Base-by-base conservation (phyloP, 2,797 vertebrate species). In the Fringilla coelebs region DNA sequence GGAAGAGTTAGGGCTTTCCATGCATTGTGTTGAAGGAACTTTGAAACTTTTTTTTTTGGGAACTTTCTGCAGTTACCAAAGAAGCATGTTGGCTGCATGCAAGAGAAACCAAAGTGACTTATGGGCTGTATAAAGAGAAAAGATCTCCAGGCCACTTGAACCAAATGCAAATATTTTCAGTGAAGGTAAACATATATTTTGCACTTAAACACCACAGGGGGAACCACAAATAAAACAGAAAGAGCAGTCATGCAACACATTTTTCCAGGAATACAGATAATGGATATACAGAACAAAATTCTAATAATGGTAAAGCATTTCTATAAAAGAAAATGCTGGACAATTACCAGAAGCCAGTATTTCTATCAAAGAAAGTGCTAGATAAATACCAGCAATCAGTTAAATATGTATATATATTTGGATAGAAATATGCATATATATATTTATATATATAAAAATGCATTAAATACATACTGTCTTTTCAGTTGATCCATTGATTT, bases 401-500 rank as follows among this genome's bases (percentile, higher is more conserved):
- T 72, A 83, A 63, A 74, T 52, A 76, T 10, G 18, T 61, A 31
- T 3, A 24, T 26, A 65, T 1, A 2, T n/a, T 21, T n/a, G 10
- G 13, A 17, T 7, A 28, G 31, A 49, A 32, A 55, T 14, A 55
- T 20, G 20, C 7, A 11, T 18, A 10, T 25, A 9, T 7, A 85
- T 19, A 17, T 41, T 26, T 9, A 52, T 48, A 46, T 38, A 28
- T 31, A 40, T 7, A 34, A 3, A 82, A 22, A 32, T 19, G 14
- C 4, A 67, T 51, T 46, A 81, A 68, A 58, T 88, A 93, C 99
- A 98, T 98, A 99, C 99, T 99, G 99, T 98, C 99, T 99, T 97
- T 99, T 99, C 74, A 99, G 98, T 85, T 99, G 99, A 95, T 99
- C 99, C 99, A 99, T 99, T 81, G 99, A 99, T 95, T 98, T 99